Conservation (phyloP, 2,113 vertebrate genomes). For the Nibea albiflora region DNA sequence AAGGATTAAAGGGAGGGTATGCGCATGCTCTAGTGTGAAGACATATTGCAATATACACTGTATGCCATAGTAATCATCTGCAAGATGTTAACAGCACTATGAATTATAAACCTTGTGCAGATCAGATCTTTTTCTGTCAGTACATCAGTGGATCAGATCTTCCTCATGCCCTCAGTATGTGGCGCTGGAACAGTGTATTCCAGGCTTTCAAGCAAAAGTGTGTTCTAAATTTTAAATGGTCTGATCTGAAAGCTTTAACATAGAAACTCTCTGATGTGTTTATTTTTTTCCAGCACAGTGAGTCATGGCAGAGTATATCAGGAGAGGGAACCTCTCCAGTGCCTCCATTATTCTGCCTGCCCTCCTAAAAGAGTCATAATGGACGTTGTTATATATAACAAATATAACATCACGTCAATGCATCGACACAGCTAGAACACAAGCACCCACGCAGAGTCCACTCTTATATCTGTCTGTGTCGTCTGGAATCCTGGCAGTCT, state of each 20-base stretch:
- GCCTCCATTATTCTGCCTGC: not conserved
- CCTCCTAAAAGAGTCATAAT: not conserved
- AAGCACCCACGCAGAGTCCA: not conserved
- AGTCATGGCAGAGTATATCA: not conserved
- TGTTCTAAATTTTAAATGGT: conserved; percentile 3
- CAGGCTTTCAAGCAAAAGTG: not conserved
- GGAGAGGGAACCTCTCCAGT: not conserved
- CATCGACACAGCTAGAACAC: not conserved
- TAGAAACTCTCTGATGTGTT: not conserved
- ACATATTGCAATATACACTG: not conserved
- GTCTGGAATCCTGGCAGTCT: conserved; percentile 21
- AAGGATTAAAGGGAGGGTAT: not conserved
- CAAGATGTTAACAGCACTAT: not conserved
- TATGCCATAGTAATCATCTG: too few relatives aligned
- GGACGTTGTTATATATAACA: not conserved
- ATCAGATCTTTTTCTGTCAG: too few relatives aligned
- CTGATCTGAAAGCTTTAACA: conserved; percentile 9
- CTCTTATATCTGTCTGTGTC: conserved; percentile 4
- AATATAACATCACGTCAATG: not conserved
- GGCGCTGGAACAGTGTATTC: not conserved
- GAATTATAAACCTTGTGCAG: not conserved
- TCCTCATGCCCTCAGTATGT: not conserved
- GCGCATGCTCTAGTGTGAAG: not conserved
- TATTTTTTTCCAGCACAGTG: not conserved
- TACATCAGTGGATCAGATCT: not conserved